A percentile compares a stretch with the other conserved stretches of the same genome.
These are phyloP conservation scores for Linnaemya vulpina DNA, from an alignment of 2,888 invertebrate genomes.

Conservation along the genomic window DNA sequence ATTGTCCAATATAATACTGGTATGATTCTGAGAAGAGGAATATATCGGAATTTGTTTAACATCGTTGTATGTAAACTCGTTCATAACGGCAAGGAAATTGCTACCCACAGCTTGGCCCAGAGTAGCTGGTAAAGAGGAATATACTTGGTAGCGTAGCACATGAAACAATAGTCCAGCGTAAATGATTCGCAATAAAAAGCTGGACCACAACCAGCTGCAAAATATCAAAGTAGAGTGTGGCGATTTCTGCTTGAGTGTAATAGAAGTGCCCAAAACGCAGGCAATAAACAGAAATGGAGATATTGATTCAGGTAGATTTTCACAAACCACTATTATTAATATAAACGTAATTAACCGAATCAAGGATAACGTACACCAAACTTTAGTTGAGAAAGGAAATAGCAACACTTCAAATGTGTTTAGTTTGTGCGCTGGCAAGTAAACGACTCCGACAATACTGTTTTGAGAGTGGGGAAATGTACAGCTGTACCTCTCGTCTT, in stretches of 20 bases:
- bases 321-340: neutral
- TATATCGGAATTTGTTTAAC: neutral
- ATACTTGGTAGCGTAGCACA: conserved; percentile 75
- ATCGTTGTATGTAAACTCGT: conserved; percentile 29
- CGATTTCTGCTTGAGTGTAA: conserved; percentile 72
- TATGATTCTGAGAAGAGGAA: neutral
- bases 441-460: conserved; percentile 71
- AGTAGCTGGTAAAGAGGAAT: conserved; percentile 71
- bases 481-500: conserved; percentile 70
- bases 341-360: neutral
- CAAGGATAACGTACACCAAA: conserved; percentile 69
- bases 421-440: conserved; percentile 69
- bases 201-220: conserved; percentile 66
- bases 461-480: conserved; percentile 76
- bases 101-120: neutral
- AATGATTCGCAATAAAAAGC: conserved; percentile 76
- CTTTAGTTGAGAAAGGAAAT: conserved; percentile 73
- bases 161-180: conserved; percentile 78
- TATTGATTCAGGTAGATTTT: conserved; percentile 45
- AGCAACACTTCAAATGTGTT: conserved; percentile 73
- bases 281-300: conserved; percentile 64
- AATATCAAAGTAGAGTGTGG: conserved; percentile 27
- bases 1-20: neutral
- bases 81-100: conserved; percentile 36
- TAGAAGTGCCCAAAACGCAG: conserved; percentile 65